Evolutionary conservation across 2,888 invertebrate genomes (phyloP).

Genomic region (Sphaerophoria rueppellii): DNA sequence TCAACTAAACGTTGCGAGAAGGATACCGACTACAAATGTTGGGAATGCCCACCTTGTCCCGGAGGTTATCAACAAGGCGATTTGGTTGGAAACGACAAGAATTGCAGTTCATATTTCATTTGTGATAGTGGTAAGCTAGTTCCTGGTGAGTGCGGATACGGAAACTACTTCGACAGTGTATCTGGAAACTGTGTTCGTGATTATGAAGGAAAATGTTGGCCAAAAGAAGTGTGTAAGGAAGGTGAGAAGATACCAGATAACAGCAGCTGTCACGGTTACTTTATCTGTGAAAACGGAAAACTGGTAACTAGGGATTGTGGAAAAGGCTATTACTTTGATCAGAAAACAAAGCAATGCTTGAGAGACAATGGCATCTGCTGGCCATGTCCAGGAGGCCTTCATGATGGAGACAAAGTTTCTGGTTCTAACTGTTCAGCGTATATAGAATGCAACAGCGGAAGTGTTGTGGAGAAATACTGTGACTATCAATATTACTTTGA

Average conservation of each 20-base stretch:
- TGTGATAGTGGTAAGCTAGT: slow-evolving; percentile 45
- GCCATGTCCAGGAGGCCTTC: neutral
- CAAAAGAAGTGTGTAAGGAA: slow-evolving; percentile 15
- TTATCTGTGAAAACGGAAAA: slow-evolving; percentile 36
- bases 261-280: slow-evolving; percentile 30
- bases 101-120: neutral
- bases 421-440: too few relatives aligned
- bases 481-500: slow-evolving; percentile 10
- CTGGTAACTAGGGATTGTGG: neutral
- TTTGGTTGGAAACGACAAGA: slow-evolving; percentile 6
- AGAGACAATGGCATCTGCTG: neutral
- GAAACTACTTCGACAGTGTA: slow-evolving; percentile 36
- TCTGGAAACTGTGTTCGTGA: slow-evolving; percentile 29
- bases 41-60: slow-evolving; percentile 39
- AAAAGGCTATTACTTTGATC: neutral
- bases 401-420: too few relatives aligned
- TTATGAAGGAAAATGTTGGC: slow-evolving; percentile 51
- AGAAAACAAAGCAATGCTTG: neutral
- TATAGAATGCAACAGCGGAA: too few relatives aligned
- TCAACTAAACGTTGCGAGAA: slow-evolving; percentile 59
- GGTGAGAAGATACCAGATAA: slow-evolving; percentile 17
- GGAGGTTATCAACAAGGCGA: slow-evolving; percentile 50
- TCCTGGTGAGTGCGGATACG: slow-evolving; percentile 22
- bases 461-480: too few relatives aligned
- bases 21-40: neutral